Conservation (phyloP, 2,113 vertebrate genomes). For the Origma solitaria region DNA sequence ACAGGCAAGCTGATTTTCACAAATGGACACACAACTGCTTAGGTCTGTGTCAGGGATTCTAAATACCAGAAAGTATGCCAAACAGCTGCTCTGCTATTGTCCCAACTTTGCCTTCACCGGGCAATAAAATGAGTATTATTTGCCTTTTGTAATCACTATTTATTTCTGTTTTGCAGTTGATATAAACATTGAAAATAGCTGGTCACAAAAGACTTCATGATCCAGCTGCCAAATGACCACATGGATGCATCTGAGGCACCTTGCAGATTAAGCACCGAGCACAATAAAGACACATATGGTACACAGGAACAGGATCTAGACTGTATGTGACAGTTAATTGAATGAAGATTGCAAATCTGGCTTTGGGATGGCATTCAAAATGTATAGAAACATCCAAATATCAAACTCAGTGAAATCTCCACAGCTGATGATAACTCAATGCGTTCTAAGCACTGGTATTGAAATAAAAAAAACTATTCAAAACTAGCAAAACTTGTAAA, state of each 20-base stretch:
- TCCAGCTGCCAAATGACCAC: not conserved
- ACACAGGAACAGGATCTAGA: not conserved
- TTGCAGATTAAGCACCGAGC: not conserved
- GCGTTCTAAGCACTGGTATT: not conserved
- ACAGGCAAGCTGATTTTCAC: not conserved
- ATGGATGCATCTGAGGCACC: not conserved
- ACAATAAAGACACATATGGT: not conserved
- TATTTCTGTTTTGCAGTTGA: slow-evolving; percentile 8
- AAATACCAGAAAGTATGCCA: not conserved
- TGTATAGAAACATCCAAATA: not conserved
- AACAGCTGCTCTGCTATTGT: slow-evolving; percentile 9
- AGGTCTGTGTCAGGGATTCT: not conserved
- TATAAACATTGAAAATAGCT: not conserved
- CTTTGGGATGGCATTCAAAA: not conserved
- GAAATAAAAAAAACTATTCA: not conserved
- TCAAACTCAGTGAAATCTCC: not conserved
- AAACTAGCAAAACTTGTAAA: not conserved
- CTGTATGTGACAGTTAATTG: not conserved
- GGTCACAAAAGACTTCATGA: not conserved
- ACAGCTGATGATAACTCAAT: not conserved
- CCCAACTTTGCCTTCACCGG: not conserved
- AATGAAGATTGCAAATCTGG: not conserved
- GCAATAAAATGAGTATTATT: not conserved
- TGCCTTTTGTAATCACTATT: not conserved
- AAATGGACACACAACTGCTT: not conserved